phyloP scores from a whole-genome alignment of 2,888 invertebrate genomes.

The Rosalia funebris region DNA sequence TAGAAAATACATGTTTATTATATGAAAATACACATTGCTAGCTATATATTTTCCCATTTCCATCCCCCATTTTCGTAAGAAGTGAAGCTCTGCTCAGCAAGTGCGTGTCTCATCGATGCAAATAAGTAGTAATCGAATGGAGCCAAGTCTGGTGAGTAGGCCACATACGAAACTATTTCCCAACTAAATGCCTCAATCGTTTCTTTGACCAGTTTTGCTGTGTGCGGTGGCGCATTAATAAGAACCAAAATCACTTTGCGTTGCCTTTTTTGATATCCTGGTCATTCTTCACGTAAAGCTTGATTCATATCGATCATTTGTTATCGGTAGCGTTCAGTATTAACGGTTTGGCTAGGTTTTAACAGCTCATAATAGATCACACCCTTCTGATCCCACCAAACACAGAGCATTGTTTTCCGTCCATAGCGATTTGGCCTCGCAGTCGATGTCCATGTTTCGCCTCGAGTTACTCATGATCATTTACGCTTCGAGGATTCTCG shows the following conservation, averaged over 20 bases:
- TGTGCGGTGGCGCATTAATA: background rate
- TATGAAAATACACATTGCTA: too few species aligned
- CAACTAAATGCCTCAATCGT: background rate
- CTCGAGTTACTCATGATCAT: background rate
- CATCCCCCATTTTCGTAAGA: too few species aligned
- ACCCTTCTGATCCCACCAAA: constrained; percentile 39
- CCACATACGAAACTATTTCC: background rate
- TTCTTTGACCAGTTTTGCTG: background rate
- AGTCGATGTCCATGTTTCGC: constrained; percentile 33
- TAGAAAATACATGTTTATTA: too few species aligned
- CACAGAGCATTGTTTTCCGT: constrained; percentile 35
- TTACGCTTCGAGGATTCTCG: background rate
- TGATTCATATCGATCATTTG: background rate
- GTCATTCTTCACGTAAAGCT: background rate
- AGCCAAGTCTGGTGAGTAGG: background rate
- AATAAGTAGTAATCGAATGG: background rate
- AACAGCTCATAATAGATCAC: constrained; percentile 33
- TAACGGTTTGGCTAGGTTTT: constrained; percentile 1
- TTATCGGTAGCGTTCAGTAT: background rate
- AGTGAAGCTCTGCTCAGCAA: too few species aligned
- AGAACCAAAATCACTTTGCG: background rate
- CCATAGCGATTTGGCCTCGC: constrained; percentile 37
- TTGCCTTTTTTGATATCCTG: background rate
- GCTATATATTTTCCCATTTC: too few species aligned
- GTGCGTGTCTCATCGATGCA: background rate